Evolutionary conservation across 1,140 invertebrate species (phyloP).

Genomic region (Phymorhynchus buccinoides): DNA sequence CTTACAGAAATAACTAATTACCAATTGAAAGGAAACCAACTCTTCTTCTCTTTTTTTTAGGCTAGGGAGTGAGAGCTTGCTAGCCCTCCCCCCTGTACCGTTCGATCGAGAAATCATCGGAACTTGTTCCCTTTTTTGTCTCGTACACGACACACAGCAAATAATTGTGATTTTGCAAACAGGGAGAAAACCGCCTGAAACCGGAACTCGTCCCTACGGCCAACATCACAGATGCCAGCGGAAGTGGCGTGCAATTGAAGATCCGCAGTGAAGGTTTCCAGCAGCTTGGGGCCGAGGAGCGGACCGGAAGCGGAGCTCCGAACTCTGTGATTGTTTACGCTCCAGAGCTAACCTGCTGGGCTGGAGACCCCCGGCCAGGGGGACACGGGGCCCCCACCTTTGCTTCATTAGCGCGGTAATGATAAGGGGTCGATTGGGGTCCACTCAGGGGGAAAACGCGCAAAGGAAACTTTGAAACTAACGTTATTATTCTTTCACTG

Average conservation of each 20-base stretch:
- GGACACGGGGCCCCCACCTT: not conserved
- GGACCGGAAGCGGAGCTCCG: conserved; percentile 33
- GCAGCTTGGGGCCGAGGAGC: conserved; percentile 29
- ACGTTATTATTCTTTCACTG: conserved; percentile 10
- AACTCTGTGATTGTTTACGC: conserved; percentile 44
- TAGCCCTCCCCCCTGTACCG: conserved; percentile 1
- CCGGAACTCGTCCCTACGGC: conserved; percentile 39
- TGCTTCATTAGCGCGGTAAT: conserved; percentile 31
- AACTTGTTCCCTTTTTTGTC: conserved; percentile 38
- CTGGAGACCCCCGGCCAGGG: not conserved
- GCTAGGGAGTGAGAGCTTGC: not conserved
- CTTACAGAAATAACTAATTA: conserved; percentile 39
- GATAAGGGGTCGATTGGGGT: not conserved
- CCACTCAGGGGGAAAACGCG: conserved; percentile 1
- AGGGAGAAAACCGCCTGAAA: conserved; percentile 43
- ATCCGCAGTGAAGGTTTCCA: conserved; percentile 35
- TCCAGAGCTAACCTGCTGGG: conserved; percentile 27
- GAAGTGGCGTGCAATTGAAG: conserved; percentile 46
- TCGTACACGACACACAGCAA: conserved; percentile 24
- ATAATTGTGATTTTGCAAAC: conserved; percentile 48
- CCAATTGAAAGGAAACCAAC: conserved; percentile 13
- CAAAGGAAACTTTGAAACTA: conserved; percentile 22
- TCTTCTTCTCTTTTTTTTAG: not conserved
- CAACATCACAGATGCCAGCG: conserved; percentile 40
- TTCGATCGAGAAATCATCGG: conserved; percentile 35